Evolutionary conservation across 2,888 invertebrate species (phyloP), one percentile per base, ranked within the genome.

Genomic region (Callyntrura sp.): DNA sequence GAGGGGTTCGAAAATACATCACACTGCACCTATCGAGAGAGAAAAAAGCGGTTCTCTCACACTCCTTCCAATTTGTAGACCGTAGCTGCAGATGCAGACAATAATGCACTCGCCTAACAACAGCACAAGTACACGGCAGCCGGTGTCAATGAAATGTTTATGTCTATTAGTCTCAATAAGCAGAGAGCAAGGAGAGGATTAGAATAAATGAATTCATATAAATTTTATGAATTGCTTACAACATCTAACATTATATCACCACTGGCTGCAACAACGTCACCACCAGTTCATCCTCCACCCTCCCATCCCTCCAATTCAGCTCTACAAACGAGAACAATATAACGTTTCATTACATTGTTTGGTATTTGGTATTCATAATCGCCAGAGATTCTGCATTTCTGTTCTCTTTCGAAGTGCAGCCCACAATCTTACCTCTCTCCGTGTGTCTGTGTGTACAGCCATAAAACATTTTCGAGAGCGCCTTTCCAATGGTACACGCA

Each of bases 141-240:
- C 85, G 85, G 85, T 85, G 85, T 78, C 85, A 85, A 85, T 85
- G 85, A 85, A 85, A 78, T 85, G 85, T 85, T 85, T 85, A 85
- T 85, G 78, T 85, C 85, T 85, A 85, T 85, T 85, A 85, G 62
- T 62, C 45, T 57, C 78, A 85, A 78, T 78, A 85, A 62, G 78
- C 25, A 35, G 28, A 23, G 45, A n/a, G 62, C 62, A 76, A 51
- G 25, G 12, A 48, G 57, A 65, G 85, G 76, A 62, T 78, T 85
- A 85, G 51, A 78, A 62, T 62, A 78, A 76, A 85, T 65, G 85
- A 85, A 85, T 85, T 85, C 78, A 78, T 85, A 85, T 85, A 76
- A 76, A 85, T 85, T 85, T 85, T 85, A 85, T 85, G 85, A 85
- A 85, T 85, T 85, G 84, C 84, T 70, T 14, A 35, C 57, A 62